These are phyloP conservation scores for Malachius bipustulatus DNA, from an alignment of 2,888 invertebrate genomes.

Conservation along the genomic window DNA sequence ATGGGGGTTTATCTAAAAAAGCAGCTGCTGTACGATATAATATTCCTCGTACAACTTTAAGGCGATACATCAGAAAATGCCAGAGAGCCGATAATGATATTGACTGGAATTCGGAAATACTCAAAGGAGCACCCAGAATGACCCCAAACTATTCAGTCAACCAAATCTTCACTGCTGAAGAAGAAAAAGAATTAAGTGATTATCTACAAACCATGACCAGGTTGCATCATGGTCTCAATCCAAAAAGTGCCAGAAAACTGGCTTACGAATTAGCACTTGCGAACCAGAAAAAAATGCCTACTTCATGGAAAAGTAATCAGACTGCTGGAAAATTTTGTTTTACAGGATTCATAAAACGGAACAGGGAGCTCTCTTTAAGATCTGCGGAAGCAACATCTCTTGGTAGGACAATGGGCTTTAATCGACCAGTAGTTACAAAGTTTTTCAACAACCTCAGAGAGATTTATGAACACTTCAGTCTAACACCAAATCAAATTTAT, in stretches of 20 bases:
- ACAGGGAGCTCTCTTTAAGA: slow-evolving; percentile 3
- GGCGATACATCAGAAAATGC: no score
- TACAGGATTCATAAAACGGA: no score
- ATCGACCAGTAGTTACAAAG: slow-evolving; percentile 13
- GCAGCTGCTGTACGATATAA: no score
- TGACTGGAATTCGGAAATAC: no score
- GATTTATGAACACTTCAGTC: slow-evolving; percentile 13
- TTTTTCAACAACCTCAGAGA: slow-evolving; percentile 13
- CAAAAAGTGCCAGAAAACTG: not conserved
- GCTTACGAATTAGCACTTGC: slow-evolving; percentile 7
- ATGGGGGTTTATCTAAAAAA: no score
- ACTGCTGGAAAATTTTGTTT: no score
- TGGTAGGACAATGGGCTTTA: slow-evolving; percentile 7
- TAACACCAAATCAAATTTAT: slow-evolving; percentile 12
- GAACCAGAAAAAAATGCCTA: no score
- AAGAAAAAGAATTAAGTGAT: not conserved
- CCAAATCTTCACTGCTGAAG: not conserved
- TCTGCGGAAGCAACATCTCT: not conserved
- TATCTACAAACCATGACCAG: not conserved
- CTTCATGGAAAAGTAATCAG: no score
- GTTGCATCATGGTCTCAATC: slow-evolving; percentile 1
- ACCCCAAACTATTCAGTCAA: not conserved
- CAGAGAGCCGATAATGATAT: no score
- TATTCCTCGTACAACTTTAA: no score
- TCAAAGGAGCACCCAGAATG: not conserved